These are phyloP conservation scores for Poecilus cupreus DNA, from an alignment of 2,888 invertebrate genomes.

Conservation along the genomic window DNA sequence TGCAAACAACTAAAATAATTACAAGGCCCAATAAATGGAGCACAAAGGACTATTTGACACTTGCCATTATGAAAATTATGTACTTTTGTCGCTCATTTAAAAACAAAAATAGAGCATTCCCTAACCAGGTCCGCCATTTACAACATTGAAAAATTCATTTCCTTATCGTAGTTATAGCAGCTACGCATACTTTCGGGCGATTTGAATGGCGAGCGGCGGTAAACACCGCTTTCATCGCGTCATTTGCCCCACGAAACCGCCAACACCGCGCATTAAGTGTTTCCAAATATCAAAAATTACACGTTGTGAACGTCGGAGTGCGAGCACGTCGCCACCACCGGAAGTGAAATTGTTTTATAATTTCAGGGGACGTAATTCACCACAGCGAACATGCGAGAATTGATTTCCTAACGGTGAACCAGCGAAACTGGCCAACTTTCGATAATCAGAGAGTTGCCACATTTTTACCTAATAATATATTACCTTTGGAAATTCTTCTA, in stretches of 20 bases:
- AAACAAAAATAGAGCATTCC: background rate
- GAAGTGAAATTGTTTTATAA: constrained; percentile 58
- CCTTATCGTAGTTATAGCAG: background rate
- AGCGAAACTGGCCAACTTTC: background rate
- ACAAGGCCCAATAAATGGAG: too few relatives aligned
- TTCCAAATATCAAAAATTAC: constrained; percentile 55
- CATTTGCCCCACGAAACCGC: constrained; percentile 38
- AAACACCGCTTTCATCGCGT: constrained; percentile 40
- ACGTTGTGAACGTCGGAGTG: constrained; percentile 25
- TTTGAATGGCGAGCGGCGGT: background rate
- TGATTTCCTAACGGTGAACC: constrained; percentile 29
- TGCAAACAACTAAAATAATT: constrained; percentile 13
- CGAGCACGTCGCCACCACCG: constrained; percentile 32
- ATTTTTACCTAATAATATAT: too few relatives aligned
- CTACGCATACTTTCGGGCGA: background rate
- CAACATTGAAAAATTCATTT: constrained; percentile 5
- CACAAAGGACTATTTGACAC: too few relatives aligned
- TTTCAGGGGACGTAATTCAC: constrained; percentile 8
- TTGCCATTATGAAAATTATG: too few relatives aligned
- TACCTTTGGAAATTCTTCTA: too few relatives aligned
- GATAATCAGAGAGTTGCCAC: too few relatives aligned
- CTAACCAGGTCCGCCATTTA: background rate
- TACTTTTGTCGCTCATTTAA: background rate
- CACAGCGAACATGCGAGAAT: constrained; percentile 20
- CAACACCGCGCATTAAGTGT: constrained; percentile 34